Base-by-base conservation (phyloP, 2,797 vertebrate species). In the Aldrovandia affinis region DNA sequence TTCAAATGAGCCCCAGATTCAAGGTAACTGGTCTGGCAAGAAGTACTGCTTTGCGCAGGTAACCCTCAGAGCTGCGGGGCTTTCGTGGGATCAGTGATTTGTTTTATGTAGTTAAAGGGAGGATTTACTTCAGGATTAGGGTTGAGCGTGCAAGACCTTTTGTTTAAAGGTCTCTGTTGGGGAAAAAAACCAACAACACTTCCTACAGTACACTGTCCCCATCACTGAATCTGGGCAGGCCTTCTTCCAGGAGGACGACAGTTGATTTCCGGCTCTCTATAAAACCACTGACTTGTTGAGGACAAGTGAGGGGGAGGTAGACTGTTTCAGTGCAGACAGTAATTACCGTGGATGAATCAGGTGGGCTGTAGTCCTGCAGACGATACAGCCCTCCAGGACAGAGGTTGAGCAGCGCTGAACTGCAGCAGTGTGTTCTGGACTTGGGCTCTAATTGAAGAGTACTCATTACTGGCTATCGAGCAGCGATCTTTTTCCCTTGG, bases 1-100 rank as follows among this genome's bases (percentile, higher is more conserved):
- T 73, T 22, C 39, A 73, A 54, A 61, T 63, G 52, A 83, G 75
- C 30, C 83, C 30, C 47, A n/a, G 47, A 39, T 80, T 50, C 44
- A 20, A 61, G 25, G 59, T 59, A 84, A 47, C 61, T 59, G 47
- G n/a, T 28, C 59, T 18, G 55, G 55, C 30, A 42, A 44, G 47
- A 55, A 78, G 22, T 78, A 57, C 25, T 75, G 39, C 20, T 77
- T 44, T 44, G 18, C 14, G 78, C 12, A 15, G 6, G 47, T 70
- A 61, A 33, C 22, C 47, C 42, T 36, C 63, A 55, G 78, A 55
- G 50, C 15, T n/a, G 20, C 54, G 78, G 78, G 18, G 78, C 78
- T 79, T 18, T 33, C 15, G 15, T 6, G 36, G 36, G 20, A 7
- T 47, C n/a, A 42, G 9, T 44, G 30, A 28, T 52, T 36, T 33